Evolutionary conservation across 2,113 vertebrate species (phyloP).

Genomic region (Sciurus niger): DNA sequence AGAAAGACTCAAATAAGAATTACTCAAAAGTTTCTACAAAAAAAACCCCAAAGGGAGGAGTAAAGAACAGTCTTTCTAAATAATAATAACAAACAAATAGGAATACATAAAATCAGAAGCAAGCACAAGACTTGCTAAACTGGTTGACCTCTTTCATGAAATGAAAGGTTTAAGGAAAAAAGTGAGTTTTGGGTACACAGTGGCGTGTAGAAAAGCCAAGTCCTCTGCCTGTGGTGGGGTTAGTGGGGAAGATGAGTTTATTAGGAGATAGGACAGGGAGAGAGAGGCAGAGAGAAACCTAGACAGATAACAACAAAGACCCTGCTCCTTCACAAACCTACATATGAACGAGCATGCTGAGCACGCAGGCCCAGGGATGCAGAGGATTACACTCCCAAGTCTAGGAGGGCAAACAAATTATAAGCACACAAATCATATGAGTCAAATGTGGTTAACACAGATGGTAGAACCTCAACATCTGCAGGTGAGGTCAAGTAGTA

Average conservation of each 20-base stretch:
- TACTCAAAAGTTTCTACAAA: conserved; percentile 25
- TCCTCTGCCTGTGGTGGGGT: neutral
- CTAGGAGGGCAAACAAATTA: neutral
- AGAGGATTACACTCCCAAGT: neutral
- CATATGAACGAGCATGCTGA: neutral
- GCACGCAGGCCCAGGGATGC: too few relatives aligned
- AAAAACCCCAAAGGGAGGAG: neutral
- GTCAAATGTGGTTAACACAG: too few relatives aligned
- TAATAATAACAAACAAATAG: neutral
- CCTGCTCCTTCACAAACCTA: neutral
- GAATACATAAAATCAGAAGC: neutral
- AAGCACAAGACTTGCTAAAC: neutral
- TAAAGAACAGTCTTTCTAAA: conserved; percentile 16
- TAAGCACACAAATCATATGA: neutral
- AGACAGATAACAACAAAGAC: neutral
- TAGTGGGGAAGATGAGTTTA: too few relatives aligned
- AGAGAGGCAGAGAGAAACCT: neutral
- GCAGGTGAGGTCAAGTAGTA: neutral
- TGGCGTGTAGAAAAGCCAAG: neutral
- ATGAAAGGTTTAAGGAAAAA: neutral
- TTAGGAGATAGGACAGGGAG: neutral
- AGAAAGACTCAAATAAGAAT: conserved; percentile 46
- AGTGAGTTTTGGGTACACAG: neutral
- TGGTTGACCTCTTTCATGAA: neutral
- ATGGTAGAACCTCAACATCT: neutral